Conservation (phyloP, 1,140 invertebrate genomes). For the Drosophila auraria region DNA sequence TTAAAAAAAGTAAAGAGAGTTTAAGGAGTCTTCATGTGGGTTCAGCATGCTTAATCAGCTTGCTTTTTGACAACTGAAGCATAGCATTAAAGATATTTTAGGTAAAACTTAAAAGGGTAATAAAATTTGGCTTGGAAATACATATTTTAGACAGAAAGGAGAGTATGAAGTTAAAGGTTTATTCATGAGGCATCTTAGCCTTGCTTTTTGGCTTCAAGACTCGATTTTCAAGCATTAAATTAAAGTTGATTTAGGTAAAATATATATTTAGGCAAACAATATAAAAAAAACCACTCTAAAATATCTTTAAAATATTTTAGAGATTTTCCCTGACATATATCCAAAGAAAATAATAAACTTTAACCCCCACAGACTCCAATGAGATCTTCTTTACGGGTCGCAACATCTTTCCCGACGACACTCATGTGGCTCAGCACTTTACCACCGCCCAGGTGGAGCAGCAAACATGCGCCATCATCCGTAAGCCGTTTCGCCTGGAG, state of each 20-base stretch:
- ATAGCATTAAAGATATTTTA: too few species aligned
- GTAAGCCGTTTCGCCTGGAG: slow-evolving; percentile 77
- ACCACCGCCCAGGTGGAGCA: slow-evolving; percentile 62
- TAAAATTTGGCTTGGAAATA: not conserved
- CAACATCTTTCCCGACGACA: slow-evolving; percentile 74
- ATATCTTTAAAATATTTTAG: too few species aligned
- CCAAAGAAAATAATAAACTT: not conserved
- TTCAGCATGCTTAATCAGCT: not conserved
- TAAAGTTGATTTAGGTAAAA: too few species aligned
- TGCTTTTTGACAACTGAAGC: not conserved
- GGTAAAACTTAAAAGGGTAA: not conserved
- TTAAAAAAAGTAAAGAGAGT: not conserved
- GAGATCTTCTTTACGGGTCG: slow-evolving; percentile 83
- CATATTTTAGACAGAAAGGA: not conserved
- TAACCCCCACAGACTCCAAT: slow-evolving; percentile 69
- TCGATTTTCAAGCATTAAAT: too few species aligned
- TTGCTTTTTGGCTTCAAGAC: too few species aligned
- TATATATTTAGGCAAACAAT: too few species aligned
- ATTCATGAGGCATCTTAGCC: too few species aligned
- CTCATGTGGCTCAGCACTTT: slow-evolving; percentile 75
- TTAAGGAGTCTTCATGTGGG: too few species aligned
- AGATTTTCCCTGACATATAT: too few species aligned
- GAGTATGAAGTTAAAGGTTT: too few species aligned
- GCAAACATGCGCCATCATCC: slow-evolving; percentile 67
- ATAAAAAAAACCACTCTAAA: too few species aligned